These are phyloP conservation scores for Heterocephalus glaber DNA, from an alignment of 2,113 vertebrate genomes.

Conservation along the genomic window DNA sequence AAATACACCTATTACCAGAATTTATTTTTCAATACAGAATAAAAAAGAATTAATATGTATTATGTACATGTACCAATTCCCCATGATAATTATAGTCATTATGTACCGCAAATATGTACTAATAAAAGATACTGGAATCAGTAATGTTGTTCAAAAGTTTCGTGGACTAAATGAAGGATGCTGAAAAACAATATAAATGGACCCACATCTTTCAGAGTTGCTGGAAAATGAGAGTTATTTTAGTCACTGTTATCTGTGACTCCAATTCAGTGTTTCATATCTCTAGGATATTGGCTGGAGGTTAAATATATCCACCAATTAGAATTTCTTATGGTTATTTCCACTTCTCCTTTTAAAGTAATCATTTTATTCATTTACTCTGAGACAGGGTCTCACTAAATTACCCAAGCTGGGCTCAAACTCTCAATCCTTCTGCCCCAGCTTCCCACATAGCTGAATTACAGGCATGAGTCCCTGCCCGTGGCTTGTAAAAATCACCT, in stretches of 20 bases:
- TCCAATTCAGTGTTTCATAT: conserved; percentile 16
- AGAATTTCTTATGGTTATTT: conserved; percentile 31
- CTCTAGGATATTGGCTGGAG: background rate
- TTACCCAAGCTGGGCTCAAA: background rate
- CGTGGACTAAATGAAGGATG: background rate
- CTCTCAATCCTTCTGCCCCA: background rate
- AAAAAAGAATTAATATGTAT: background rate
- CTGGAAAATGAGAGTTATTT: background rate
- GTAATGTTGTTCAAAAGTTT: background rate
- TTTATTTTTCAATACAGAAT: background rate
- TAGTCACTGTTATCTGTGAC: background rate
- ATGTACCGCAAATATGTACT: background rate
- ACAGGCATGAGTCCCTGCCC: background rate
- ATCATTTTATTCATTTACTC: background rate
- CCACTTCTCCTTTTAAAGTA: background rate
- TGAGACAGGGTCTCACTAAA: background rate
- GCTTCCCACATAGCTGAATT: background rate
- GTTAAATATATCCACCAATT: background rate
- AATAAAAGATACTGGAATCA: background rate
- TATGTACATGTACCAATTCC: background rate
- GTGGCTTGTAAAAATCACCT: background rate
- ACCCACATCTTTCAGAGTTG: background rate
- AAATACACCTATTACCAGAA: background rate
- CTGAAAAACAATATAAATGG: background rate
- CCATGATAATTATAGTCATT: background rate